Base-by-base conservation (phyloP, 1,140 invertebrate species). In the Globodera rostochiensis region DNA sequence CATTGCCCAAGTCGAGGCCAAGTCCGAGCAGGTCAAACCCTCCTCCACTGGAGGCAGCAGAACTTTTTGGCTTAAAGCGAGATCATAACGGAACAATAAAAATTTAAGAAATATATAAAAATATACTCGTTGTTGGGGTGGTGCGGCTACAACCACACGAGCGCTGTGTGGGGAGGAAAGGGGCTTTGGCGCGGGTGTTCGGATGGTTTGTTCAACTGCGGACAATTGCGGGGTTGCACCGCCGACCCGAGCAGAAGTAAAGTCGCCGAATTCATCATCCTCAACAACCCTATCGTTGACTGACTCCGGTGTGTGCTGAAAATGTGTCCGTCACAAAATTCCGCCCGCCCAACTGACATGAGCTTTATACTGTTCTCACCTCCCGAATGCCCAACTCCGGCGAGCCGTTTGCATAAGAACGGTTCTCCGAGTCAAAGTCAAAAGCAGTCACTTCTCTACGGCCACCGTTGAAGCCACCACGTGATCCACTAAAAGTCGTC, bases 211-310 rank as follows among this genome's bases (percentile, higher is more conserved):
- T 11, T 36, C 11, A 7, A 49, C 19, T 11, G 45, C 25, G 1
- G 77, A 53, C 60, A 74, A 66, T 8, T n/a, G 60, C 36, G 45
- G 49, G 49, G 64, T 15, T 1, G 36, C 46, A 46, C 53, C 46
- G 53, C 53, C 71, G 60, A 50, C 64, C 46, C 73, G n/a, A 13
- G 85, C 85, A 66, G 85, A 84, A 64, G 89, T 84, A 64, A 86
- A 86, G 64, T 86, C 87, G 21, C 86, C 86, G 60, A 86, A 86
- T 74, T 86, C 86, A 50, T 86, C 86, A 36, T 86, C 86, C 36
- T 88, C 85, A 19, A 53, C 85, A 74, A 1, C 50, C 36, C 45
- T 25, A 7, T 75, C 82, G 15, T 73, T 76, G 19, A 47, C 3
- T n/a, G 25, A 25, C 7, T 78, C 77, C 25, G 74, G 74, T 50